phyloP scores from a whole-genome alignment of 2,888 invertebrate genomes.

The Tenthredo livida region DNA sequence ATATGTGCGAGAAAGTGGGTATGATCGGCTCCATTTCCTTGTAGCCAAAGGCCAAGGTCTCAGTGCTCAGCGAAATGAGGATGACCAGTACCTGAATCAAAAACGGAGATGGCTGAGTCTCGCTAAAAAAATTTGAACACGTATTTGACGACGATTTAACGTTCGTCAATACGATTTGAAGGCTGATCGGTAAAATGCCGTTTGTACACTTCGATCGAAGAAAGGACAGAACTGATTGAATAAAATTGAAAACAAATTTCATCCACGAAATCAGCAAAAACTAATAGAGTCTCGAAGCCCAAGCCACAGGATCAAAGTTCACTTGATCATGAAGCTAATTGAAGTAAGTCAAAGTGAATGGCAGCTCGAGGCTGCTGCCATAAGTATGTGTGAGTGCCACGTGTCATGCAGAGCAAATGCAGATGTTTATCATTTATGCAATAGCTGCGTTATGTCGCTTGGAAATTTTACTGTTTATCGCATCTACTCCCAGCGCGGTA shows the following conservation, averaged over 20 bases:
- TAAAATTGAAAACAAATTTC: neutral
- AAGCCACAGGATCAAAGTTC: neutral
- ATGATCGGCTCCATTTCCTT: neutral
- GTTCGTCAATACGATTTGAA: neutral
- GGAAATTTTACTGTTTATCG: slow-evolving; percentile 16
- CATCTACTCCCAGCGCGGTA: neutral
- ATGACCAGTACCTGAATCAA: neutral
- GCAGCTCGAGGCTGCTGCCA: slow-evolving; percentile 13
- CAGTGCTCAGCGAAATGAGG: neutral
- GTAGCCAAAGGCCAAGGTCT: slow-evolving; percentile 12
- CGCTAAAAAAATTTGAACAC: neutral
- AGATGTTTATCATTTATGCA: slow-evolving; percentile 47
- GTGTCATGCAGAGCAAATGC: slow-evolving; percentile 3
- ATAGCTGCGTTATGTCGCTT: slow-evolving; percentile 29
- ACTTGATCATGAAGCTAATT: slow-evolving; percentile 2
- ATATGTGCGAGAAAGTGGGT: neutral
- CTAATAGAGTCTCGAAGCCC: neutral
- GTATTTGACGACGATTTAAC: neutral
- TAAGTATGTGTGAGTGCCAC: neutral
- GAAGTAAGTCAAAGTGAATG: slow-evolving; percentile 33
- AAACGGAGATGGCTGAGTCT: neutral
- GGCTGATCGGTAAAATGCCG: neutral
- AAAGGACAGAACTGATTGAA: neutral
- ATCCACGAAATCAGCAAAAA: neutral
- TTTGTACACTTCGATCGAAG: neutral